A percentile compares a stretch with the other conserved stretches of the same genome.
Evolutionary conservation across 2,888 invertebrate genomes (phyloP).

Genomic region (Heteropelma amictum): DNA sequence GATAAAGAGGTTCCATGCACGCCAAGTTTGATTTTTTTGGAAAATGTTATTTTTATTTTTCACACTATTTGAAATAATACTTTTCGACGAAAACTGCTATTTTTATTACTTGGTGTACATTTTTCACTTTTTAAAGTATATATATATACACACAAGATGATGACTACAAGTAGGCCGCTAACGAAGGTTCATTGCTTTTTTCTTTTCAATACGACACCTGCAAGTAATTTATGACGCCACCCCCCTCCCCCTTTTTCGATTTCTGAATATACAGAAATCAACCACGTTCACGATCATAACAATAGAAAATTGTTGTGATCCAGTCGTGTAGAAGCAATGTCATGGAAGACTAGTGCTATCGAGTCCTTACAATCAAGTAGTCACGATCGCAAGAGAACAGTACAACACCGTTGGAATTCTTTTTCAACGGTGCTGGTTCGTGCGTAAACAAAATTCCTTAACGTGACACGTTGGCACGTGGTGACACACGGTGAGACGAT

Average conservation of each 20-base stretch:
- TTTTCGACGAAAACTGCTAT: too few relatives aligned
- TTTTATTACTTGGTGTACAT: too few relatives aligned
- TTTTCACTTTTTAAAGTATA: too few relatives aligned
- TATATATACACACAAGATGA: too few relatives aligned
- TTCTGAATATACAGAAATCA: neutral
- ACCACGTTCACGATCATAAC: neutral
- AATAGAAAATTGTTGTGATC: conserved; percentile 9
- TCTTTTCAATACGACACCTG: neutral
- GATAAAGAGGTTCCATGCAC: too few relatives aligned
- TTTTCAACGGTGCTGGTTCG: conserved; percentile 43
- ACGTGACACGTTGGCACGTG: conserved; percentile 50
- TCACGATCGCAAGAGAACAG: conserved; percentile 19
- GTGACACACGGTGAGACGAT: conserved; percentile 15
- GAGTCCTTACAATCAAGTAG: conserved; percentile 7
- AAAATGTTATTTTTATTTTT: too few relatives aligned
- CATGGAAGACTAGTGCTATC: conserved; percentile 1
- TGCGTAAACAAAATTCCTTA: conserved; percentile 54
- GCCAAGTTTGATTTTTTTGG: too few relatives aligned
- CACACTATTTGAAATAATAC: too few relatives aligned
- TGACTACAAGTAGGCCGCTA: neutral
- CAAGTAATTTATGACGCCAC: neutral
- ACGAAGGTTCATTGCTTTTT: neutral
- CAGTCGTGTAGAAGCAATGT: neutral
- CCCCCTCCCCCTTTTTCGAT: neutral
- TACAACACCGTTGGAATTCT: conserved; percentile 47